phyloP scores from a whole-genome alignment of 2,797 vertebrate genomes.

The Nothura maculosa region DNA sequence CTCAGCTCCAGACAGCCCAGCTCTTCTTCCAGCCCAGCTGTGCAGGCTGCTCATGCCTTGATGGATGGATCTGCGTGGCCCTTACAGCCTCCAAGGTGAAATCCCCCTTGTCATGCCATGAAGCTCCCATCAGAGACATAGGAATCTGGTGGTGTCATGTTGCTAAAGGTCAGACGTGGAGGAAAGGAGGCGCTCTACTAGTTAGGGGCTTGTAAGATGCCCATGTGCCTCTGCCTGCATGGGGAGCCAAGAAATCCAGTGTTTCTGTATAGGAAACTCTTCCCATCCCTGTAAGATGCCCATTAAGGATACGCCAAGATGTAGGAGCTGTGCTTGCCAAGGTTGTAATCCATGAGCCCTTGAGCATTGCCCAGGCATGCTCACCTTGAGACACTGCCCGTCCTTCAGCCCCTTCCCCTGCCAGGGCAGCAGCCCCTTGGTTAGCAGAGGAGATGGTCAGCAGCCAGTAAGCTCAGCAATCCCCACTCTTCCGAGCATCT shows the following conservation, averaged over 20 bases:
- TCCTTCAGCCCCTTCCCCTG: too few relatives aligned
- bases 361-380: too few relatives aligned
- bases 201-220: neutral
- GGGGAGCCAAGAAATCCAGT: neutral
- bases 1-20: neutral
- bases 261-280: neutral
- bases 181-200: neutral
- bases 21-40: neutral
- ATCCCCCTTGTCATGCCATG: neutral
- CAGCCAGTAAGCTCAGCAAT: too few relatives aligned
- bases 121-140: neutral
- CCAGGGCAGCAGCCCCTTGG: too few relatives aligned
- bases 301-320: too few relatives aligned
- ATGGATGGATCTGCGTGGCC: neutral
- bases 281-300: neutral
- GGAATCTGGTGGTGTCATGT: neutral
- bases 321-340: too few relatives aligned
- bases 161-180: neutral
- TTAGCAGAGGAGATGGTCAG: too few relatives aligned
- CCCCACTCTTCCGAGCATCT: too few relatives aligned
- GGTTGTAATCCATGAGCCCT: too few relatives aligned
- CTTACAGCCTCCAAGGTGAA: neutral
- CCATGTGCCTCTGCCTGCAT: neutral
- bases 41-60: neutral
- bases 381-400: too few relatives aligned